phyloP scores from a whole-genome alignment of 2,113 vertebrate species.

The Eudyptes chrysolophus region DNA sequence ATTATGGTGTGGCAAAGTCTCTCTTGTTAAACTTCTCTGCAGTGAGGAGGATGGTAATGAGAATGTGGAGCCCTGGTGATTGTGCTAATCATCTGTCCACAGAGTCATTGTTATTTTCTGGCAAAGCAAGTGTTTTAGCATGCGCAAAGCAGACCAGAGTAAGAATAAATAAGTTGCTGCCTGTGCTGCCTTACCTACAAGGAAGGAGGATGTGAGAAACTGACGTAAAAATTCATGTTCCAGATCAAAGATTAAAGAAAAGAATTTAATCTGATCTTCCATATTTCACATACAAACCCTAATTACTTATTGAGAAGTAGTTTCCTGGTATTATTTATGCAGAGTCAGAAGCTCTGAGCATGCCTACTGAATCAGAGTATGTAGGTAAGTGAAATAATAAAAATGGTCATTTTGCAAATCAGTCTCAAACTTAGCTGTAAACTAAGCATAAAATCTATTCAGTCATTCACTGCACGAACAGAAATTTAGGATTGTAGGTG shows the following conservation, averaged over 20 bases:
- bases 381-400: not conserved
- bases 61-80: not conserved
- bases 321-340: not conserved
- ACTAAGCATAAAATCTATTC: not conserved
- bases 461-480: not conserved
- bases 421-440: not conserved
- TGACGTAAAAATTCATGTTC: not conserved
- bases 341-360: not conserved
- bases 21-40: not conserved
- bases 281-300: not conserved
- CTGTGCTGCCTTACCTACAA: not conserved
- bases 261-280: not conserved
- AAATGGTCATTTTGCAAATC: not conserved
- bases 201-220: not conserved
- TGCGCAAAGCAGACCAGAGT: not conserved
- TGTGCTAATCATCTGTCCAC: not conserved
- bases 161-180: not conserved
- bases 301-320: not conserved
- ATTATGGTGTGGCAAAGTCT: not conserved
- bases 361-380: not conserved
- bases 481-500: not conserved
- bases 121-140: not conserved
- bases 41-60: constrained; percentile 11
- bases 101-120: not conserved
- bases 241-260: not conserved